Base-by-base conservation (phyloP, 2,888 invertebrate species). In the Zaprionus bogoriensis region DNA sequence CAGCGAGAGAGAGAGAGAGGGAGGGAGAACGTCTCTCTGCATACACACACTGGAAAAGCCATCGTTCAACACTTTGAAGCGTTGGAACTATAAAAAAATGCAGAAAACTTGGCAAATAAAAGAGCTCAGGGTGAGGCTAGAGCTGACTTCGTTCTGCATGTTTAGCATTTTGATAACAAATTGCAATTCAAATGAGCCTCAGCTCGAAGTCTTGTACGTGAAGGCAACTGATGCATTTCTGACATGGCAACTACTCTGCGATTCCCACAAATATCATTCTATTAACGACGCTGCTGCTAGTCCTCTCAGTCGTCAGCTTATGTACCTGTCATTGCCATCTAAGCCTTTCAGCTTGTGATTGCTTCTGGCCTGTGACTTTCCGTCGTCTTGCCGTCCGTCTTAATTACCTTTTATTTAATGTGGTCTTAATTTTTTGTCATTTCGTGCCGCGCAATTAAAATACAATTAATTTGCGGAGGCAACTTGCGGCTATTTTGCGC, bases 371-470 rank as follows among this genome's bases (percentile, higher is more conserved):
- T 52, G 47, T 23, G 32, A 60, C 47, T 50, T 50, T 53, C 60
- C 28, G 28, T 46, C 30, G 41, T 19, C 3, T 20, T 22, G 17
- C 10, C 20, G 25, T 20, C 30, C 17, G 42, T 41, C 42, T 60
- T 66, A 64, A 74, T 71, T 68, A 48, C 38, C 36, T 51, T 47
- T 51, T 45, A 45, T 63, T 66, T 66, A 25, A 46, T 55, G 61
- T 20, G 39, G 22, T 48, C 22, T 41, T 38, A 36, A 36, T 45
- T 61, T 52, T 61, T 60, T 62, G 23, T 50, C 57, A 64, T 67
- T 78, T 70, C 59, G 42, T 54, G 55, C 54, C 69, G 51, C 58
- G 68, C 66, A 86, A 83, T 80, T 83, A 80, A 80, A 86, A 82
- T 57, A 79, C 77, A 80, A 86, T 80, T 80, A 61, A 63, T 65